These are phyloP conservation scores for Pelodytes ibericus DNA, from an alignment of 2,797 vertebrate genomes.

Conservation along the genomic window DNA sequence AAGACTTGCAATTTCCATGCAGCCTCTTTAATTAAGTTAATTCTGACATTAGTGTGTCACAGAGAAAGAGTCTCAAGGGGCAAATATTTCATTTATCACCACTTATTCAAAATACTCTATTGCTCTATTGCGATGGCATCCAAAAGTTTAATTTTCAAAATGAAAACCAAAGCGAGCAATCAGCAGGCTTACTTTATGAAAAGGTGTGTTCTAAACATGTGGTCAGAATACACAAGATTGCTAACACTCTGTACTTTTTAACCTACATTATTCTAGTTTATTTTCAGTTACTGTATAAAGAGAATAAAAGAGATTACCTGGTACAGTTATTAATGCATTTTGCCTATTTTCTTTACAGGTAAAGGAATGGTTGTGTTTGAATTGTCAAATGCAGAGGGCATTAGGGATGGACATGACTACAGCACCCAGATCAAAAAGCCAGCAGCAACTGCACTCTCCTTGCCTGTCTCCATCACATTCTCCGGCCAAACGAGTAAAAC, in stretches of 20 bases:
- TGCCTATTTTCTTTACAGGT: constrained; percentile 76
- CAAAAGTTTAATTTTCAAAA: constrained; percentile 20
- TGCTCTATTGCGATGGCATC: constrained; percentile 57
- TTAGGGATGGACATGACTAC: constrained; percentile 99
- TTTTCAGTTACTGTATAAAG: neutral
- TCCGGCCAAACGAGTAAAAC: constrained; percentile 81
- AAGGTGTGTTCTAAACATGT: neutral
- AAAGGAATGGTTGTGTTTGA: constrained; percentile 97
- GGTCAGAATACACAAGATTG: neutral
- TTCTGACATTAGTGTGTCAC: constrained; percentile 60
- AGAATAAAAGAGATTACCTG: neutral
- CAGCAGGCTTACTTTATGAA: neutral
- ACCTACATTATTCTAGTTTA: neutral
- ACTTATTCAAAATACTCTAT: constrained; percentile 52
- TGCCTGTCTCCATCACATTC: constrained; percentile 75
- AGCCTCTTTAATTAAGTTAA: constrained; percentile 68
- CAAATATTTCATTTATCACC: constrained; percentile 59
- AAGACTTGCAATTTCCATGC: constrained; percentile 52
- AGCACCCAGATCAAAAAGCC: constrained; percentile 92
- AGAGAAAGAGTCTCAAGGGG: constrained; percentile 54
- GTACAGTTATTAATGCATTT: neutral
- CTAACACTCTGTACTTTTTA: neutral
- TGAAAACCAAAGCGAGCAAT: neutral
- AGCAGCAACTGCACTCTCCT: constrained; percentile 94
- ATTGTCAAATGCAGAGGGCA: constrained; percentile 99